Evolutionary conservation across 2,888 invertebrate genomes (phyloP), one percentile per base, ranked within the genome.

Genomic region (Melinaea marsaeus): DNA sequence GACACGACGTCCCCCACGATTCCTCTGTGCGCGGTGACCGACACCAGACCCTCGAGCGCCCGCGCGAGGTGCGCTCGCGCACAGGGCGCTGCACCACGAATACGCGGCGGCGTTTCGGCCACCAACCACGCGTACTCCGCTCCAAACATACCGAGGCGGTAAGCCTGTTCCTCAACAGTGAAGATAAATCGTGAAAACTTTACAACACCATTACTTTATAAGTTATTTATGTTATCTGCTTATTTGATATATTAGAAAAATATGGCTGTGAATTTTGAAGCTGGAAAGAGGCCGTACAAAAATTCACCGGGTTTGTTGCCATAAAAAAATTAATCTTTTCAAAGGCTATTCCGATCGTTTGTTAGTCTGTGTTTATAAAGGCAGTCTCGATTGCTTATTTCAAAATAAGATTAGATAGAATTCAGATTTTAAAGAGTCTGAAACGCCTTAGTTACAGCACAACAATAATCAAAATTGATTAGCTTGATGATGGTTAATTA

Each of bases 51-150:
- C 71, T 96, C 95, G 0, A 95, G 91, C 3, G 96, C 95, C 68
- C 92, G 88, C 37, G 92, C 92, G 22, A 97, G 90, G 69, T 95
- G 92, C 2, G 91, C 84, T 1, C 88, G 84, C 2, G 93, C 85
- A 75, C 96, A 96, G 34, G 93, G 92, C 22, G 91, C 85, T n/a
- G 92, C 87, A 47, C 90, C 90, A 55, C 91, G 80, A 32, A 88
- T 79, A 63, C 93, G 92, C 1, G 92, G 92, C 62, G 94, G 94
- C 64, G 92, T 91, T 13, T 93, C 94, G 54, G 95, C 95, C 60
- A 98, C 88, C 72, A 98, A 94, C 98, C 97, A 98, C 6, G 96
- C 97, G 84, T 97, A 97, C 80, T 97, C 96, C 9, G 94, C 93
- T 0, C 97, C 97, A 78, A 93, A 96, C 96, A 98, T 96, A 45